Base-by-base conservation (phyloP, 2,888 invertebrate genomes). In the Perdita meconis region DNA sequence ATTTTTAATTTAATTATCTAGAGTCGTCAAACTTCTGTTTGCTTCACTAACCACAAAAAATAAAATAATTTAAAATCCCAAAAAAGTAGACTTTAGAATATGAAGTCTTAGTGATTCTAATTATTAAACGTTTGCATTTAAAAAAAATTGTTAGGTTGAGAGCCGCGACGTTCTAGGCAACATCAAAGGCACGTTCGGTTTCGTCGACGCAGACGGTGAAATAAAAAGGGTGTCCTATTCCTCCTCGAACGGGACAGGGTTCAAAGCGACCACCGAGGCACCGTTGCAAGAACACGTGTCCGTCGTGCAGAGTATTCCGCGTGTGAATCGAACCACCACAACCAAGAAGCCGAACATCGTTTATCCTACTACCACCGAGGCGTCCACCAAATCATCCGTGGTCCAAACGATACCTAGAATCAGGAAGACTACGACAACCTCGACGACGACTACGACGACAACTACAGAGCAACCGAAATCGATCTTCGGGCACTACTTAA, bases 171-270 rank as follows among this genome's bases (percentile, higher is more conserved):
- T 96, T 57, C 93, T 95, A 77, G 96, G 96, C 8, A 96, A 96
- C 90, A 96, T 97, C 80, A 96, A 96, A 91, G 97, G 97, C 47
- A 97, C 96, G 63, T 97, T 96, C 88, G 97, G 97, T 51, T 97
- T 96, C 91, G 94, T 97, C 59, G 96, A 96, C 88, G 95, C 95
- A 70, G 94, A 95, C 88, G 97, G 97, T 6, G 95, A 96, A 90
- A 95, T 97, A 70, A 96, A 97, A 93, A 94, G 96, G 69, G 96
- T 97, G 64, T 96, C 96, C 0, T 97, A 97, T 91, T 94, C 94
- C 26, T 94, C 95, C 16, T 94, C 93, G 78, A 94, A 94, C 79
- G 93, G 93, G 60, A 93, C 93, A 5, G 93, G 92, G 65, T 92
- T 92, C 89, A 92, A 93, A 90, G 92, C 93, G 79, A 91, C 93